A percentile compares a stretch with the other conserved stretches of the same genome.
These are phyloP conservation scores for Scopus umbretta DNA, from an alignment of 2,113 vertebrate species.

Conservation along the genomic window DNA sequence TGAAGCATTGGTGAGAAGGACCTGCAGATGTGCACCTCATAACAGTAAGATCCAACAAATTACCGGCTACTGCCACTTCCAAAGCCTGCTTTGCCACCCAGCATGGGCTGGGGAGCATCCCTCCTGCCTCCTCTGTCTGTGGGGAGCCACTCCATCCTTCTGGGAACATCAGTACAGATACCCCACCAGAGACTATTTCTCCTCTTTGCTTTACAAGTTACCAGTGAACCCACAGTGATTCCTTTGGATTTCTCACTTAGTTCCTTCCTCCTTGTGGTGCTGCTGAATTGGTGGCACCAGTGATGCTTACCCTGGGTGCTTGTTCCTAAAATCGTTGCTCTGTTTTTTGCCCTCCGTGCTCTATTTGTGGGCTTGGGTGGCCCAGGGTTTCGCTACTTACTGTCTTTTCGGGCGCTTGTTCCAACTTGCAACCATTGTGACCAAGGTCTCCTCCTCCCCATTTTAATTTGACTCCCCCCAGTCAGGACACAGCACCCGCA, in stretches of 20 bases:
- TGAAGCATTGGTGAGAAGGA: neutral
- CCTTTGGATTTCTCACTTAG: neutral
- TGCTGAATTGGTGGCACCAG: neutral
- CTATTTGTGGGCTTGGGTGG: neutral
- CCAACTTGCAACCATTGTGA: neutral
- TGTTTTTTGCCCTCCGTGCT: rapidly evolving
- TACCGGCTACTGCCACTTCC: neutral
- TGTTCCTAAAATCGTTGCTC: neutral
- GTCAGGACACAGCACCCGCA: neutral
- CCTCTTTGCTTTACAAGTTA: neutral
- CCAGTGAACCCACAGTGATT: neutral
- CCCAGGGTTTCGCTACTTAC: neutral
- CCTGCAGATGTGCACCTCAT: neutral
- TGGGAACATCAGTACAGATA: neutral
- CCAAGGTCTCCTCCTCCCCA: neutral
- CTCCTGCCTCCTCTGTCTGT: neutral
- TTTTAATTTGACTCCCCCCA: neutral
- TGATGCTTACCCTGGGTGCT: neutral
- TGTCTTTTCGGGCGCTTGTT: neutral
- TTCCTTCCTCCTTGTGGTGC: neutral
- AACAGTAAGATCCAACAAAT: neutral
- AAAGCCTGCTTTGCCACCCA: neutral
- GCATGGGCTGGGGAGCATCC: neutral
- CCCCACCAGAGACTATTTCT: neutral
- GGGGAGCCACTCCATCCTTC: neutral